Conservation (phyloP, 2,113 vertebrate species). For the Neodontobutis hainanensis region DNA sequence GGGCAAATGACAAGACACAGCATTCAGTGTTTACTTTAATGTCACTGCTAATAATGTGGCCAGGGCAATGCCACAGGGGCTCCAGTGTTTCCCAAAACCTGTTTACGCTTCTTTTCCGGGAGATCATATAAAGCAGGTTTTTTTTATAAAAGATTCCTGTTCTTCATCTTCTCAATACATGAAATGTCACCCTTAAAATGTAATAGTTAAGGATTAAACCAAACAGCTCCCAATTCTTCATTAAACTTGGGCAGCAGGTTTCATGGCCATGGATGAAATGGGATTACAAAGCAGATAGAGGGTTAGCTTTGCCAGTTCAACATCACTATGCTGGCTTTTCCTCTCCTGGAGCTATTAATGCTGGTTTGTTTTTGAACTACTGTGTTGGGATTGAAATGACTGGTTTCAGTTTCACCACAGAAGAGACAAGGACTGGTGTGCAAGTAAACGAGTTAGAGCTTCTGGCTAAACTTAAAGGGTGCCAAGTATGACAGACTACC, state of each 20-base stretch:
- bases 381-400: slow-evolving; percentile 52
- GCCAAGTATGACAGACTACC: slow-evolving; percentile 44
- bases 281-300: slow-evolving; percentile 38
- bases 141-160: slow-evolving; percentile 9
- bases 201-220: neutral
- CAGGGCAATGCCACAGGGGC: slow-evolving; percentile 48
- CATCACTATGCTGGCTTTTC: slow-evolving; percentile 57
- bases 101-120: slow-evolving; percentile 69
- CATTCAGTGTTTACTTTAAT: slow-evolving; percentile 56
- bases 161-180: slow-evolving; percentile 1
- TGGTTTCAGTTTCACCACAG: slow-evolving; percentile 65
- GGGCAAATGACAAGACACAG: slow-evolving; percentile 36
- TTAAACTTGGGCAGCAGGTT: slow-evolving; percentile 28
- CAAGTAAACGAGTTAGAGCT: slow-evolving; percentile 54
- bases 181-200: neutral
- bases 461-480: slow-evolving; percentile 38
- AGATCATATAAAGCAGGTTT: slow-evolving; percentile 27
- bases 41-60: slow-evolving; percentile 67
- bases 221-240: slow-evolving; percentile 3
- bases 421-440: slow-evolving; percentile 47
- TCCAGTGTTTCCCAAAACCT: slow-evolving; percentile 59
- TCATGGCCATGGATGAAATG: slow-evolving; percentile 34
- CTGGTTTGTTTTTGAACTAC: slow-evolving; percentile 66
- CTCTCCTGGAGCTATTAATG: slow-evolving; percentile 59
- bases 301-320: slow-evolving; percentile 36